Conservation (phyloP, 2,113 vertebrate species). For the Chamaetylas fuelleborni region DNA sequence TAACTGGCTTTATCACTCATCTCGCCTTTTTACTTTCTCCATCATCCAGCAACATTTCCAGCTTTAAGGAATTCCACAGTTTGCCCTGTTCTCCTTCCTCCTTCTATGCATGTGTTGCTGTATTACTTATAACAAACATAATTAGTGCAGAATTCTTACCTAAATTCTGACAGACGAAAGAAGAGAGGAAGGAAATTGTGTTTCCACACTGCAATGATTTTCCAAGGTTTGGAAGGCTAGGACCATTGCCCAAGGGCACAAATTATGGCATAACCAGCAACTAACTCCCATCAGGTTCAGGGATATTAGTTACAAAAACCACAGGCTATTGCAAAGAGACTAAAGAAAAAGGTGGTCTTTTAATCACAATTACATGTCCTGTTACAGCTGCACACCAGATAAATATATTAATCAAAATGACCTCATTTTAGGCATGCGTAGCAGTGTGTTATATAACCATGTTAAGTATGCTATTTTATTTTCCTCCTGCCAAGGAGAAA, state of each 20-base stretch:
- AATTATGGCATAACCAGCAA: not conserved
- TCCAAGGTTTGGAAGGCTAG: not conserved
- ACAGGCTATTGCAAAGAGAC: not conserved
- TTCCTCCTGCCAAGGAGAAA: slow-evolving; percentile 47
- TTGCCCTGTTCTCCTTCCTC: not conserved
- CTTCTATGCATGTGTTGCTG: not conserved
- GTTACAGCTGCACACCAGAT: slow-evolving; percentile 55
- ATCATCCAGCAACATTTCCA: not conserved
- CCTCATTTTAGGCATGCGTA: slow-evolving; percentile 44
- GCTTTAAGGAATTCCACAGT: not conserved
- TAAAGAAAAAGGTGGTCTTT: not conserved
- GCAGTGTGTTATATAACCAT: slow-evolving; percentile 51
- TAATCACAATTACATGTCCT: not conserved
- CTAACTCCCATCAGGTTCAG: not conserved
- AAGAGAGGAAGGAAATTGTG: not conserved
- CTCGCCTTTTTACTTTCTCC: not conserved
- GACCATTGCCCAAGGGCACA: not conserved
- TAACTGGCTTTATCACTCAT: not conserved
- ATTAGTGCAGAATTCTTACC: not conserved
- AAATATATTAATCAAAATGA: slow-evolving; percentile 67
- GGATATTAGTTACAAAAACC: not conserved
- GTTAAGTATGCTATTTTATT: slow-evolving; percentile 66
- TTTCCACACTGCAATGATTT: not conserved
- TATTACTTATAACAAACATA: not conserved
- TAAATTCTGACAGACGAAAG: not conserved